These are phyloP conservation scores for Myiagra hebetior DNA, from an alignment of 2,113 vertebrate genomes.

Conservation along the genomic window DNA sequence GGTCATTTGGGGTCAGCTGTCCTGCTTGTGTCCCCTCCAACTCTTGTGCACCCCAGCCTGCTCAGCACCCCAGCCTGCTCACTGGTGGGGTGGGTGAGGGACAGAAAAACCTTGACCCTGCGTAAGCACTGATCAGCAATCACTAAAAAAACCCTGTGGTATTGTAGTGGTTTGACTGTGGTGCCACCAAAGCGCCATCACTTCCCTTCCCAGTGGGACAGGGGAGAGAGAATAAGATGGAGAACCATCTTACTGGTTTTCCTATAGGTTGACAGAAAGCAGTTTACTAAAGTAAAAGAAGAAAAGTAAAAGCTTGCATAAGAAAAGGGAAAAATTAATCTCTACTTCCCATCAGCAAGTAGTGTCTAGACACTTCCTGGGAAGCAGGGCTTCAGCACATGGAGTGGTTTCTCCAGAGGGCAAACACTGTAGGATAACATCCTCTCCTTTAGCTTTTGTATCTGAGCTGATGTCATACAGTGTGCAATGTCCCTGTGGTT, in stretches of 20 bases:
- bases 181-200: neutral
- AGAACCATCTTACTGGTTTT: neutral
- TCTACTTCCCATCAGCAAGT: neutral
- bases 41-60: neutral
- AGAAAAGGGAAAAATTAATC: neutral
- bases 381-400: rapidly evolving
- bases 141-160: neutral
- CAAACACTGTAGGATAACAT: neutral
- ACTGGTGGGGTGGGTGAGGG: rapidly evolving
- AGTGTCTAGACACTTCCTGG: neutral
- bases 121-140: neutral
- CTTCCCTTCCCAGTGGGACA: neutral
- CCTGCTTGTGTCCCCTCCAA: neutral
- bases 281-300: neutral
- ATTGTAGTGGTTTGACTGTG: neutral
- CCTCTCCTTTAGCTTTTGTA: neutral
- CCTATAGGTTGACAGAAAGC: neutral
- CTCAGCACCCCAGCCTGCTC: rapidly evolving
- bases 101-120: neutral
- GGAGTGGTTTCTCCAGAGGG: too few relatives aligned
- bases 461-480: rapidly evolving
- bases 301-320: neutral
- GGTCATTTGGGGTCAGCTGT: neutral
- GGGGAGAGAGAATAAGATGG: neutral
- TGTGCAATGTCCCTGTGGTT: neutral